Base-by-base conservation (phyloP, 2,113 vertebrate species). In the Sakesphorus luctuosus region DNA sequence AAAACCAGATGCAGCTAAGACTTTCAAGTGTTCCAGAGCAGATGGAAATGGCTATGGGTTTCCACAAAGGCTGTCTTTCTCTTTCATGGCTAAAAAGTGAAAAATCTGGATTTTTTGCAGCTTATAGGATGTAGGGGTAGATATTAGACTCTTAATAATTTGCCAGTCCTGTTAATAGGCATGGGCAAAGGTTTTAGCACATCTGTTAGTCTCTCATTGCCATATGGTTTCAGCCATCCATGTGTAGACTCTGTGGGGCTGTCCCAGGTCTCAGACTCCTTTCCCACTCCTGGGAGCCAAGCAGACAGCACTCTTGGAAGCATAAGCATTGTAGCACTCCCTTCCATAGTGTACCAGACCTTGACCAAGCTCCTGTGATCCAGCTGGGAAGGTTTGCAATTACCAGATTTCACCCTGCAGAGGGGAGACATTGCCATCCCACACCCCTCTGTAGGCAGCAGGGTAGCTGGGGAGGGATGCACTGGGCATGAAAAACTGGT, bases 1-100 rank as follows among this genome's bases (percentile, higher is more conserved):
- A 53, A 78, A 92, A 71, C 36, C 77, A 79, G 88, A 92, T 61
- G 90, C 73, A 78, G 67, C 76, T 40, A 50, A 89, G 78, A 56
- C 43, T 89, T 81, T 56, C 40, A 69, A 2, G 56, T 69, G 25
- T 77, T 88, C 24, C 3, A 2, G 62, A 80, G 43, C 61, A 86
- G 73, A 78, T 95, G 90, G 56, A 96, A 80, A 31, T 76, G 83
- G 65, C 92, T 93, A 25, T 81, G 73, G 88, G 85, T 92, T 96
- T 87, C 79, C 68, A 31, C 4, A 2, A 95, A 81, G 52, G 13
- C 47, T 85, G 50, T 2, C 13, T 86, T 71, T 91, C 49, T 87
- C 24, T 58, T 75, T 87, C 15, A 7, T 40, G 20, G 20, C 38
- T 55, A 3, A 38, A 73, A 67, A 83, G 19, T 53, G 62, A 63